A percentile compares a stretch with the other conserved stretches of the same genome.
Conservation (phyloP, 1,140 invertebrate genomes). For the Monochamus saltuarius region DNA sequence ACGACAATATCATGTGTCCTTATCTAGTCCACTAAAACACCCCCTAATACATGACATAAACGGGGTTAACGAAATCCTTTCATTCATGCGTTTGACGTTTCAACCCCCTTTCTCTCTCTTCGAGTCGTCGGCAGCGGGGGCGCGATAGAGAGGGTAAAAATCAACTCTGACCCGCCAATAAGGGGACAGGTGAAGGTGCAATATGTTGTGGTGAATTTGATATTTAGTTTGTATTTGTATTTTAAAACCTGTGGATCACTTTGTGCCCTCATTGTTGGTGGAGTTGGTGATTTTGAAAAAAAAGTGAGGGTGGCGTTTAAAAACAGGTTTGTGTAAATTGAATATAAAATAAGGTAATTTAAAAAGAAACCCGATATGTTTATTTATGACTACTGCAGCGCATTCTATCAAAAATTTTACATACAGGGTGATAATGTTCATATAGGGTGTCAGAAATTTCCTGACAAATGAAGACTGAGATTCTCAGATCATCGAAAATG, state of each 20-base stretch:
- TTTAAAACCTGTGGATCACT: slow-evolving; percentile 14
- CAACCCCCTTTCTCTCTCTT: slow-evolving; percentile 24
- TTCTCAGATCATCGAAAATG: too few species aligned
- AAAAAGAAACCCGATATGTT: too few species aligned
- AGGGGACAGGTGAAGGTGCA: slow-evolving; percentile 40
- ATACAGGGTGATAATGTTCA: too few species aligned
- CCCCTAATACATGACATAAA: slow-evolving; percentile 16
- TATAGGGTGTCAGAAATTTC: too few species aligned
- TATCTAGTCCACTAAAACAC: too few species aligned
- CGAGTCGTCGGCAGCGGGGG: slow-evolving; percentile 13
- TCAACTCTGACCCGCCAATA: slow-evolving; percentile 35
- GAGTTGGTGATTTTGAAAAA: too few species aligned
- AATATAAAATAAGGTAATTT: too few species aligned
- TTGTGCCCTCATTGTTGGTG: not conserved
- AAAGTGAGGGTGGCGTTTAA: too few species aligned
- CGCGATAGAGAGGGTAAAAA: slow-evolving; percentile 25
- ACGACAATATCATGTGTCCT: slow-evolving; percentile 15
- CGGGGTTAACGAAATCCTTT: slow-evolving; percentile 30
- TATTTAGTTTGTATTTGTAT: slow-evolving; percentile 20
- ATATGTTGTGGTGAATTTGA: slow-evolving; percentile 28
- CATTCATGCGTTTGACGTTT: slow-evolving; percentile 24
- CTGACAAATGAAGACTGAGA: too few species aligned
- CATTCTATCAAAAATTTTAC: too few species aligned
- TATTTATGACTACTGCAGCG: too few species aligned
- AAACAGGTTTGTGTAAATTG: too few species aligned